Evolutionary conservation across 2,797 vertebrate species (phyloP).

Genomic region (Acanthornis magna): DNA sequence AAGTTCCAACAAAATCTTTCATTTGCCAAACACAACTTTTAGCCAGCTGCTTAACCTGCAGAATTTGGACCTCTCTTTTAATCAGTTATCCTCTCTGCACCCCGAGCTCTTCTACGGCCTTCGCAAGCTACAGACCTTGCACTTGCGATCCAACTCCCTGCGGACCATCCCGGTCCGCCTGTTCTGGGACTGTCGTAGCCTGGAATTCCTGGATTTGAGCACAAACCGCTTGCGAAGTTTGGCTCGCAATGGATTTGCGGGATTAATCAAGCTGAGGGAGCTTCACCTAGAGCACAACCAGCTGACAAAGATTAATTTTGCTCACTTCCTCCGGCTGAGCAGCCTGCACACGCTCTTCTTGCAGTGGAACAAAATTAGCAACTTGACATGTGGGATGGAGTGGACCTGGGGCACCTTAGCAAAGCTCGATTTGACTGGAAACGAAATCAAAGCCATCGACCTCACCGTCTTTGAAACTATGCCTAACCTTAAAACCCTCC

Average conservation of each 20-base stretch:
- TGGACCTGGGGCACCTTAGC: constrained; percentile 97
- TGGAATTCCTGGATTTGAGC: constrained; percentile 97
- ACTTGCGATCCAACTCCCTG: constrained; percentile 95
- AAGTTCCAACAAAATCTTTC: constrained; percentile 99
- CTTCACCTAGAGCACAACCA: constrained; percentile 99
- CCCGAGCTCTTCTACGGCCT: constrained; percentile 97
- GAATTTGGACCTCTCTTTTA: constrained; percentile 98
- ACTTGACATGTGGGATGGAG: constrained; percentile 95
- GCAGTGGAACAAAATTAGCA: constrained; percentile 99
- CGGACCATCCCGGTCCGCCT: constrained; percentile 95
- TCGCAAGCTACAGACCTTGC: constrained; percentile 96
- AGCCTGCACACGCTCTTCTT: constrained; percentile 95
- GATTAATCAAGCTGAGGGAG: constrained; percentile 97
- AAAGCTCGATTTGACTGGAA: constrained; percentile 95
- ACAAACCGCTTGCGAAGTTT: constrained; percentile 96
- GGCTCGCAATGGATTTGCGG: constrained; percentile 97
- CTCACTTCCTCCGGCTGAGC: constrained; percentile 96
- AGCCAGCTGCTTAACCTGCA: constrained; percentile 99
- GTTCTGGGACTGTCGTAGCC: constrained; percentile 98
- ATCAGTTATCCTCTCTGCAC: constrained; percentile 96
- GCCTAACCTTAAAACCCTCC: constrained; percentile 94
- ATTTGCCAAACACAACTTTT: constrained; percentile 99
- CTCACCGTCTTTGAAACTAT: constrained; percentile 93
- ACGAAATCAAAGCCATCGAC: constrained; percentile 91
- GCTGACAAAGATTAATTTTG: constrained; percentile 98